Percentiles rank a stretch among this genome's conserved stretches.
Evolutionary conservation across 1,140 invertebrate genomes (phyloP).

Genomic region (Schlechtendalia chinensis): DNA sequence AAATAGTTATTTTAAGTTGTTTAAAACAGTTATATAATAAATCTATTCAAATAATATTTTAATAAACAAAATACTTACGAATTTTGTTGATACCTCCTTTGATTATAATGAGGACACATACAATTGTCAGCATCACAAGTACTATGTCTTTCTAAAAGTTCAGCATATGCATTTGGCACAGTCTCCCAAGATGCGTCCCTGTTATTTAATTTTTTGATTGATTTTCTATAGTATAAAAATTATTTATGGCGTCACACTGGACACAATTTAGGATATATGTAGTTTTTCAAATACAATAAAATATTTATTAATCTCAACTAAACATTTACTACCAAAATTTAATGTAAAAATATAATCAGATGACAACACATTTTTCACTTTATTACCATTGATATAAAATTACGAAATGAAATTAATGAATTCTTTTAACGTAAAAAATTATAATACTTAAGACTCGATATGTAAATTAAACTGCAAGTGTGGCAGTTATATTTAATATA

Average conservation of each 20-base stretch:
- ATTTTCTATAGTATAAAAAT: slow-evolving; percentile 6
- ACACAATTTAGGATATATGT: neutral
- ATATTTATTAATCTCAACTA: too few relatives aligned
- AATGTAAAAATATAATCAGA: too few relatives aligned
- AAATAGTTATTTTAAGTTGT: too few relatives aligned
- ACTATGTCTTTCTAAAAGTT: slow-evolving; percentile 62
- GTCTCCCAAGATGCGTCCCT: slow-evolving; percentile 71
- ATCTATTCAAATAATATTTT: neutral
- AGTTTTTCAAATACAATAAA: neutral
- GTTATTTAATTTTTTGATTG: slow-evolving; percentile 45
- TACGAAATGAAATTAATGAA: too few relatives aligned
- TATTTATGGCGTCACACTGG: neutral
- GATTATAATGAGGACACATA: slow-evolving; percentile 62
- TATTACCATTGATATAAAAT: too few relatives aligned
- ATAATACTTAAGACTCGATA: too few relatives aligned
- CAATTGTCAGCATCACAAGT: slow-evolving; percentile 63
- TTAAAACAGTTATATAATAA: too few relatives aligned
- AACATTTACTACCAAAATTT: too few relatives aligned
- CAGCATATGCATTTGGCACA: slow-evolving; percentile 65
- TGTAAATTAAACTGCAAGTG: too few relatives aligned
- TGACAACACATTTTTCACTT: too few relatives aligned
- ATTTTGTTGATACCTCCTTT: slow-evolving; percentile 57
- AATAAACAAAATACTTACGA: slow-evolving; percentile 56
- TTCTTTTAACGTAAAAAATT: too few relatives aligned
- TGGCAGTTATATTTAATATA: too few relatives aligned